Percentiles rank a stretch among this genome's conserved stretches.
phyloP scores from a whole-genome alignment of 2,888 invertebrate species.

The Cheilosia impressa region DNA sequence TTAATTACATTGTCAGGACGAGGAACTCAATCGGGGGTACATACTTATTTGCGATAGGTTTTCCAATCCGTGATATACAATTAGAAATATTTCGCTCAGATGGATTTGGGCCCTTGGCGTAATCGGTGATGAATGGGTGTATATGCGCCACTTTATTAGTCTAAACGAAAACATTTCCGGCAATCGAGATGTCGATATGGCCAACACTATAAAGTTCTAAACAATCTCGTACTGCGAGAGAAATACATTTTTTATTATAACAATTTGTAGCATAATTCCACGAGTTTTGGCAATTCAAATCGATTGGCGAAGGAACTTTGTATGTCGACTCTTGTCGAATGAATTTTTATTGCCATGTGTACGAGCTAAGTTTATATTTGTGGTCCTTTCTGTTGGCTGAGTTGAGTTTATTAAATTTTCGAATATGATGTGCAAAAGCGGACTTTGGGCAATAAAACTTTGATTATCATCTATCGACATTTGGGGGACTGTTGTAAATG shows the following conservation, averaged over 20 bases:
- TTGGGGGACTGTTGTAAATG: background rate
- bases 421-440: background rate
- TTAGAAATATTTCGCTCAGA: slow-evolving; percentile 6
- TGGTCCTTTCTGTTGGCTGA: background rate
- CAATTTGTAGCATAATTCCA: slow-evolving; percentile 36
- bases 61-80: slow-evolving; percentile 32
- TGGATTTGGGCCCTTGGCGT: slow-evolving; percentile 17
- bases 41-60: slow-evolving; percentile 3
- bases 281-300: slow-evolving; percentile 30
- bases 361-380: slow-evolving; percentile 8
- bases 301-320: slow-evolving; percentile 11
- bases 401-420: slow-evolving; percentile 15
- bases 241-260: slow-evolving; percentile 26
- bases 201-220: background rate
- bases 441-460: background rate
- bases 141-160: slow-evolving; percentile 33
- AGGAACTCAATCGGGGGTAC: slow-evolving; percentile 25
- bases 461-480: no score
- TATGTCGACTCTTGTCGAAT: slow-evolving; percentile 20
- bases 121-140: slow-evolving; percentile 57
- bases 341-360: slow-evolving; percentile 18
- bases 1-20: slow-evolving; percentile 63
- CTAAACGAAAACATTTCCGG: slow-evolving; percentile 43
- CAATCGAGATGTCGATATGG: slow-evolving; percentile 31
- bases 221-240: background rate